Evolutionary conservation across 2,888 invertebrate genomes (phyloP), one percentile per base, ranked within the genome.

Genomic region (Chouioia cunea): DNA sequence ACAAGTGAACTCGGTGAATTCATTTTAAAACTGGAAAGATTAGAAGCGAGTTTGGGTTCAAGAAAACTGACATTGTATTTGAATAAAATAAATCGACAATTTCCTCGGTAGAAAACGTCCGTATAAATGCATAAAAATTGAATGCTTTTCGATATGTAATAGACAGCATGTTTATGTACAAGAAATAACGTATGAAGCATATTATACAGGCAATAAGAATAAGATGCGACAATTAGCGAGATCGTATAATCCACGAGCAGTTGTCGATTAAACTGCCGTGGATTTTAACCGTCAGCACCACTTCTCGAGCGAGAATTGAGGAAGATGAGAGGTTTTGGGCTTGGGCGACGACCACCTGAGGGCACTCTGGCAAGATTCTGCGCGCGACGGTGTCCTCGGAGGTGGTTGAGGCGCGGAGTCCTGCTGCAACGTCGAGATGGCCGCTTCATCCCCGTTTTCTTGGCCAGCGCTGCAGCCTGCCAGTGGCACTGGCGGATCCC

Each of bases 311-410:
- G 83, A 76, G 18, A 83, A 77, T 2, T 84, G 77, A 23, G 82
- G 78, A n/a, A 85, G 77, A 70, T 84, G 83, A 10, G 84, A 78
- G 10, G 36, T 36, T 58, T 82, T 77, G 0, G 83, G 79, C 71
- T 85, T 84, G 0, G 83, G 82, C 2, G 83, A 83, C 0, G 84
- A 81, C 85, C 85, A 85, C 50, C 83, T 78, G 18, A 84, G 68
- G 0, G 84, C 83, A 56, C 84, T 85, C 44, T 85, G 85, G 74
- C 84, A 85, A 0, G 85, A 85, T 76, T 85, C 84, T 4, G 84
- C 84, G 52, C 85, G 80, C 18, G 84, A 85, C 2, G 84, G 83
- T 14, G 85, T 82, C 63, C 85, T 79, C 0, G 82, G 81, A 0
- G 83, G 81, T 27, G 84, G 80, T 54, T 83, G 83, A 4, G 81